Evolutionary conservation across 1,140 invertebrate species (phyloP), one percentile per base, ranked within the genome.

Genomic region (Mactra quadrangularis): DNA sequence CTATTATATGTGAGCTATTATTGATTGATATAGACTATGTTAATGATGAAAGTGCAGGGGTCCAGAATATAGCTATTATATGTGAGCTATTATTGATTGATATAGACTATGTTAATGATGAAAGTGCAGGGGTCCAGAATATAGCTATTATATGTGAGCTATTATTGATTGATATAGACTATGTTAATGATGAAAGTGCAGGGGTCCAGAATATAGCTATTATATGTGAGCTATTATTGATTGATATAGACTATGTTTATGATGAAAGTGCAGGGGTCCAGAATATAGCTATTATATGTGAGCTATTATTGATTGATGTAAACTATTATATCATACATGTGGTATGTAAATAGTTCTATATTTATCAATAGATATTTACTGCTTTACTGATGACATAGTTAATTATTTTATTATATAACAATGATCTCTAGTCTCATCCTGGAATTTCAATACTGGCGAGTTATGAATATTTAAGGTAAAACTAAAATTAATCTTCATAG

Each of bases 231-330:
- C 76, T 79, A 79, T 55, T 52, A 31, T 31, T 53, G 13, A 52
- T 35, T 38, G 13, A 19, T n/a, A n/a, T n/a, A 19, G 60, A 41
- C 35, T 71, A 52, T n/a, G n/a, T n/a, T 29, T 6, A 79, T 79
- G 76, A 79, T 79, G 76, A 79, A 33, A 79, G 76, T 79, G 76
- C 76, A 79, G 76, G 76, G 76, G 76, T 79, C 76, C 76, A 79
- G 76, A 79, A 79, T 35, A 53, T 79, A 79, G 76, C 76, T 64
- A 57, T 33, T 4, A n/a, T 29, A 79, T 79, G 76, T 79, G 76
- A 64, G 76, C 76, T 79, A 79, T 55, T 52, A 31, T 31, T 53
- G 13, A 52, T 35, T 38, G 13, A 19, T n/a, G n/a, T n/a, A 35
- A 1, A 33, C 27, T 45, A 29, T 64, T 19, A 52, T 59, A 11